Conservation (phyloP, 2,113 vertebrate species). For the Mustela lutreola region DNA sequence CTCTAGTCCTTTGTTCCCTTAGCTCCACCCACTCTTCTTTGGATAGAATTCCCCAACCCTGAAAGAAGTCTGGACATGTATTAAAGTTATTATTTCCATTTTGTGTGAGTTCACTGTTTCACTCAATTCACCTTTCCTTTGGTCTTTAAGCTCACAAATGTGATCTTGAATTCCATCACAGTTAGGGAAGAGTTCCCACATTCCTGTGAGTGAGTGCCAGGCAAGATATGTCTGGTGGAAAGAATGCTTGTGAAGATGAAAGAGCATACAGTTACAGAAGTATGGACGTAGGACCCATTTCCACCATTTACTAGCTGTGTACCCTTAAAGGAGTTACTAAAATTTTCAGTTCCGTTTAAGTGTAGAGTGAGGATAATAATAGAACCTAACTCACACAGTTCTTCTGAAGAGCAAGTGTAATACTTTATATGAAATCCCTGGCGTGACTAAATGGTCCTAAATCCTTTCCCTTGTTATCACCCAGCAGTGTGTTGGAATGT, state of each 20-base stretch:
- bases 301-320: background rate
- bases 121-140: background rate
- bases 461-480: background rate
- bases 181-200: background rate
- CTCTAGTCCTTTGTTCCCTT: background rate
- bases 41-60: background rate
- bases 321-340: constrained; percentile 50
- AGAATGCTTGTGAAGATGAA: background rate
- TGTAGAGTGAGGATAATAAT: background rate
- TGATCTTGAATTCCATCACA: background rate
- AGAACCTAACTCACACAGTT: background rate
- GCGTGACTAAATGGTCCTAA: background rate
- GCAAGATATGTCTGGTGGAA: background rate
- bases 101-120: background rate
- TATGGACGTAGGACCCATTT: background rate
- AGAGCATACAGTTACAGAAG: background rate
- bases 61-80: background rate
- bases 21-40: background rate
- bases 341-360: background rate
- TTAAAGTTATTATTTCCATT: background rate
- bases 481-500: background rate
- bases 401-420: background rate
- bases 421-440: background rate
- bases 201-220: background rate
- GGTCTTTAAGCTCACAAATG: background rate